Evolutionary conservation across 2,797 vertebrate genomes (phyloP), one percentile per base, ranked within the genome.

Genomic region (Hypotaenidia philippensis): DNA sequence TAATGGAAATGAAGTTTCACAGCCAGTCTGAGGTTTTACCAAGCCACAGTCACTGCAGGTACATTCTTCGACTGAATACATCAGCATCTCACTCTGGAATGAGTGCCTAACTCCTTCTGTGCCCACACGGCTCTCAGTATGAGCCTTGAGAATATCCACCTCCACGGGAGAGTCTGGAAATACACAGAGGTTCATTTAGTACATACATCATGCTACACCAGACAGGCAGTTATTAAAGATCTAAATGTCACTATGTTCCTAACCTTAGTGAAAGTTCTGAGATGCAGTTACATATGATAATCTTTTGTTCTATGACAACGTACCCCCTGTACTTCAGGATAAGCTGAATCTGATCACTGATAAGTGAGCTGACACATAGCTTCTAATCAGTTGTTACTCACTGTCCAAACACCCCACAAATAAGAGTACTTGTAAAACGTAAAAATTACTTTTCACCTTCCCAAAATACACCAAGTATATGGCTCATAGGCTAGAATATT

Each of bases 1-100:
- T 57, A 99, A 94, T 26, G 98, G 98, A 83, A 98, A 98, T 77
- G 92, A 96, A 57, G 97, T 96, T 83, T 98, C 97, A 87, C 84
- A 94, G 80, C 89, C 95, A 9, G 53, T 44, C 53, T 94, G 93
- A 10, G n/a, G 36, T 80, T 93, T 91, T 76, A 72, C 88, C 65
- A 55, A 76, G 87, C 84, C 93, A 80, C 97, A 98, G 88, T 97
- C 97, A 77, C 95, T 94, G 75, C 96, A 97, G 44, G 87, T 96
- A 27, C 96, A 98, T 81, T 97, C 97, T 87, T 97, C 96, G 38
- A 97, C 94, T 8, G 97, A 97, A 79, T 96, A 97, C 83, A 66
- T 94, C 57, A 95, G 65, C 45, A 87, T 87, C 91, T 94, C 93
- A 38, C 87, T 93, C 78, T 92, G 90, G 74, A 83, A 22, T 1